These are phyloP conservation scores for Troides helena DNA, from an alignment of 2,888 invertebrate species.

Conservation along the genomic window DNA sequence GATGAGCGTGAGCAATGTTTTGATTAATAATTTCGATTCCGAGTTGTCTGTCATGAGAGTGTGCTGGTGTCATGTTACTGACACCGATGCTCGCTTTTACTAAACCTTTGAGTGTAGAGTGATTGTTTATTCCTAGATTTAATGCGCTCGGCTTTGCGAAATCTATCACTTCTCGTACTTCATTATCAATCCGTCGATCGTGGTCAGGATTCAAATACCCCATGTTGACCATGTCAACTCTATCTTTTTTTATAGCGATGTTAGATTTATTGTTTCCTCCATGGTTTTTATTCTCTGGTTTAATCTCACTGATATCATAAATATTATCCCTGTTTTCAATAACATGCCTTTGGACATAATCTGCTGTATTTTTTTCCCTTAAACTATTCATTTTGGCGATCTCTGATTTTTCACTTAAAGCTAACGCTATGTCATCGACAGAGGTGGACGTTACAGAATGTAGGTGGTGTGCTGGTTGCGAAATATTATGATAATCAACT, in stretches of 20 bases:
- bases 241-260: conserved; percentile 57
- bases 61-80: conserved; percentile 58
- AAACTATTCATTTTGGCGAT: conserved; percentile 54
- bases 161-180: conserved; percentile 47
- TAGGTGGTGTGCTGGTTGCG: conserved; percentile 46
- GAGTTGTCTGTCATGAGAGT: conserved; percentile 53
- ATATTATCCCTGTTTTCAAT: conserved; percentile 46
- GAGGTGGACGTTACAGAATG: conserved; percentile 47
- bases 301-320: conserved; percentile 40
- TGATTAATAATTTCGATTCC: conserved; percentile 53
- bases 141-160: conserved; percentile 38
- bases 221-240: conserved; percentile 75
- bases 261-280: conserved; percentile 50
- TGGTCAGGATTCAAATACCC: conserved; percentile 68
- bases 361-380: conserved; percentile 53
- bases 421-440: conserved; percentile 67
- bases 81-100: conserved; percentile 46
- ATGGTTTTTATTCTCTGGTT: conserved; percentile 43
- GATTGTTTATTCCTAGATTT: conserved; percentile 66
- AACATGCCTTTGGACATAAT: conserved; percentile 43
- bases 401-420: conserved; percentile 68
- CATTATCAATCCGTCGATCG: conserved; percentile 53
- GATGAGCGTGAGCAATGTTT: conserved; percentile 63
- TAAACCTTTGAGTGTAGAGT: conserved; percentile 54
- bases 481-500: conserved; percentile 54